phyloP scores from a whole-genome alignment of 2,888 invertebrate genomes.

The Heliconius ethilla region DNA sequence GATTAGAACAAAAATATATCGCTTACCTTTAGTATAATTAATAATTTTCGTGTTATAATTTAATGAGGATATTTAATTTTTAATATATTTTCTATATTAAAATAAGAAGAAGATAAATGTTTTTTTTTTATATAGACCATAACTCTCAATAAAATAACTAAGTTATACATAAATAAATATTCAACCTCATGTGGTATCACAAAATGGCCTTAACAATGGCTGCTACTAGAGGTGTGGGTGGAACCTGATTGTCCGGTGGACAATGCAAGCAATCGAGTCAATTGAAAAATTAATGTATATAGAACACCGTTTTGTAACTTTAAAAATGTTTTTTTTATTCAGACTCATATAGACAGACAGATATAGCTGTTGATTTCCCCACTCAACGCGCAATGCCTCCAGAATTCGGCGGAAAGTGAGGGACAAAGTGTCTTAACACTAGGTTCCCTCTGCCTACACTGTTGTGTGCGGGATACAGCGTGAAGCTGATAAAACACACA shows the following conservation, averaged over 20 bases:
- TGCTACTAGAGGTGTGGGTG: constrained; percentile 45
- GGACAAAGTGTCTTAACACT: too few relatives aligned
- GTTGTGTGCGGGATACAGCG: too few relatives aligned
- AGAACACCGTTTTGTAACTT: not conserved
- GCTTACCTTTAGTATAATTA: constrained; percentile 7
- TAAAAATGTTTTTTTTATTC: not conserved
- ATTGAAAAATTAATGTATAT: constrained; percentile 47
- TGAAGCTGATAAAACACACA: too few relatives aligned
- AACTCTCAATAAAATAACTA: not conserved
- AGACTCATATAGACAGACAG: too few relatives aligned
- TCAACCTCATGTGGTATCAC: constrained; percentile 9
- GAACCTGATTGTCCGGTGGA: constrained; percentile 52
- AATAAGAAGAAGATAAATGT: not conserved
- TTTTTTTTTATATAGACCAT: not conserved
- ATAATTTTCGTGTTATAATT: constrained; percentile 13
- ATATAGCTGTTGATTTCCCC: too few relatives aligned
- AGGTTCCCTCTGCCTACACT: too few relatives aligned
- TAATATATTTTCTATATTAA: not conserved
- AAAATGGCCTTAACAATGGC: constrained; percentile 55
- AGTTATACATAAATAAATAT: constrained; percentile 7
- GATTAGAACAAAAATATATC: constrained; percentile 24
- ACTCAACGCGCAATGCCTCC: too few relatives aligned
- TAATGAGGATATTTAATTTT: not conserved
- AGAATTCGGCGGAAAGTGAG: too few relatives aligned
- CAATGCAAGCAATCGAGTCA: constrained; percentile 53